These are phyloP conservation scores for Rhadina sibilatrix DNA, from an alignment of 2,113 vertebrate species.

Conservation along the genomic window DNA sequence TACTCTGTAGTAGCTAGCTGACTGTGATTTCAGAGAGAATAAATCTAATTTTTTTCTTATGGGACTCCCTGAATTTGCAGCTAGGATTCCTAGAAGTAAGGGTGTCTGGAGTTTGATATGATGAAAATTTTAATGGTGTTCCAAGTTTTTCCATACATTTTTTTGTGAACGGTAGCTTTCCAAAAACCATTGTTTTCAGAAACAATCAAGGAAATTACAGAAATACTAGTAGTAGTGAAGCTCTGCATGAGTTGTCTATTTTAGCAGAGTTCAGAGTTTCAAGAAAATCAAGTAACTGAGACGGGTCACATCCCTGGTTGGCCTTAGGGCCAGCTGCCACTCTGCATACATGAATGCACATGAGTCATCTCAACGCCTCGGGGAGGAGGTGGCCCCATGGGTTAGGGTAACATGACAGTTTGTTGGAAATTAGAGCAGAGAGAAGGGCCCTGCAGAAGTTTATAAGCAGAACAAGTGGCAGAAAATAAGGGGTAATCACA, in stretches of 20 bases:
- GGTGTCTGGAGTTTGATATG: not conserved
- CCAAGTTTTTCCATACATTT: not conserved
- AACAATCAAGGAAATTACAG: not conserved
- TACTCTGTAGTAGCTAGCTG: not conserved
- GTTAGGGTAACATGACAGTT: conserved; percentile 16
- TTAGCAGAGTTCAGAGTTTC: not conserved
- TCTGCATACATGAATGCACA: conserved; percentile 1
- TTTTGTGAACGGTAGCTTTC: not conserved
- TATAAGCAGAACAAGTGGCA: conserved; percentile 19
- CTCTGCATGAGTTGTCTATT: not conserved
- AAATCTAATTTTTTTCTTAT: not conserved
- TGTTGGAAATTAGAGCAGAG: conserved; percentile 1
- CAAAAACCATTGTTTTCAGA: not conserved
- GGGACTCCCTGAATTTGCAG: not conserved
- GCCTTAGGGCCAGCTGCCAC: conserved; percentile 34
- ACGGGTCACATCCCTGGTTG: not conserved
- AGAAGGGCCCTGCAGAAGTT: not conserved
- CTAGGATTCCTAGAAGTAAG: not conserved
- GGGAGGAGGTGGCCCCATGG: conserved; percentile 1
- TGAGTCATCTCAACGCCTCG: not conserved
- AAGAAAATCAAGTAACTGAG: not conserved
- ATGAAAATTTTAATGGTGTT: not conserved
- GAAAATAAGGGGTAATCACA: conserved; percentile 15
- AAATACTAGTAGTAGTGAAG: not conserved
- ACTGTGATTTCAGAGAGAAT: not conserved